Evolutionary conservation across 1,140 invertebrate genomes (phyloP).

Genomic region (Calephelis virginiensis): DNA sequence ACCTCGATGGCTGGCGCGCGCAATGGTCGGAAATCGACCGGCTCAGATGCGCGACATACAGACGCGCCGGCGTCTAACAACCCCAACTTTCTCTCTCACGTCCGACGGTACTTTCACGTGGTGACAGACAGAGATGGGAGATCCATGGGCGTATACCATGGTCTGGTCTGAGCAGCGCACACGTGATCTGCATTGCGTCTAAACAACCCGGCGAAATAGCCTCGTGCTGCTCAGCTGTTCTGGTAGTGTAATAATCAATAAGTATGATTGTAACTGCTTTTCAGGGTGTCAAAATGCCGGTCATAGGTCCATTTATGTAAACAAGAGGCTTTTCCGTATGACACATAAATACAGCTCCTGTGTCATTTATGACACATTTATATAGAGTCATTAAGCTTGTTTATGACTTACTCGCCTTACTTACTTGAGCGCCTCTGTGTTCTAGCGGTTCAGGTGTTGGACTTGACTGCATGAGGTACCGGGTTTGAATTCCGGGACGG

Average conservation of each 20-base stretch:
- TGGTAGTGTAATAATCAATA: conserved; percentile 14
- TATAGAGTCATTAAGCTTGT: background rate
- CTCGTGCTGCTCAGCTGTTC: conserved; percentile 65
- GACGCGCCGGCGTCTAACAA: conserved; percentile 58
- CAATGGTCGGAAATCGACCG: conserved; percentile 56
- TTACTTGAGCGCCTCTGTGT: no score
- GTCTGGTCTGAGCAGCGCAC: conserved; percentile 56
- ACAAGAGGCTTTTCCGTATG: conserved; percentile 5
- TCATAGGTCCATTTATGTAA: conserved; percentile 10
- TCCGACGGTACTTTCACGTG: conserved; percentile 12
- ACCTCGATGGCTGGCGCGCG: conserved; percentile 47
- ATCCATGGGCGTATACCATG: conserved; percentile 54
- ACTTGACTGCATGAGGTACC: no score
- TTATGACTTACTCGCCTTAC: background rate
- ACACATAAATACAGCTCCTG: background rate
- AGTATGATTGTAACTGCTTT: background rate
- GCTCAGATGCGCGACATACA: conserved; percentile 50
- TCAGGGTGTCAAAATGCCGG: conserved; percentile 18
- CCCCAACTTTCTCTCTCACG: conserved; percentile 40
- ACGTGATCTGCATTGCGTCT: conserved; percentile 77
- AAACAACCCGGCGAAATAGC: conserved; percentile 68
- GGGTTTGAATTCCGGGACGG: no score
- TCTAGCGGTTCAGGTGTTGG: no score
- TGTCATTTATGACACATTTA: background rate
- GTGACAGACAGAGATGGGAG: conserved; percentile 32